Evolutionary conservation across 2,113 vertebrate genomes (phyloP).

Genomic region (Chaetops frenatus): DNA sequence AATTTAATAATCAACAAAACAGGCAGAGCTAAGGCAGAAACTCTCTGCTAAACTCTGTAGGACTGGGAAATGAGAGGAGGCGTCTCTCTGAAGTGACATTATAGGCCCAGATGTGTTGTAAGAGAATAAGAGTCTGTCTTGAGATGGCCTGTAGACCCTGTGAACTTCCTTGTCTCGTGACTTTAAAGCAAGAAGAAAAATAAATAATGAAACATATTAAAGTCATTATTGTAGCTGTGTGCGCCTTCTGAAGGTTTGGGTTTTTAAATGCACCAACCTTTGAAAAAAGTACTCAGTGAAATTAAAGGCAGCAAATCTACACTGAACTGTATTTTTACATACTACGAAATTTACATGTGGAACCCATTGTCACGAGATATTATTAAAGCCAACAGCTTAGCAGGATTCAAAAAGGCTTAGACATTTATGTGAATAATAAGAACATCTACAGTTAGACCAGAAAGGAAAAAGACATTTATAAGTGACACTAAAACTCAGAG

Average conservation of each 20-base stretch:
- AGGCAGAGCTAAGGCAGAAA: conserved; percentile 31
- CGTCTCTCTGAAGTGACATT: conserved; percentile 52
- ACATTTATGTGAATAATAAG: conserved; percentile 48
- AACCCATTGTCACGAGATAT: conserved; percentile 42
- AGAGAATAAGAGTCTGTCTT: conserved; percentile 31
- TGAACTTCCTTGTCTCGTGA: conserved; percentile 44
- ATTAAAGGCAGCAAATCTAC: conserved; percentile 43
- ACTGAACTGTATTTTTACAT: conserved; percentile 2
- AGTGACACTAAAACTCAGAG: not conserved
- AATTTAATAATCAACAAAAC: conserved; percentile 53
- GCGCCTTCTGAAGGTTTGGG: not conserved
- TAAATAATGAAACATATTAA: conserved; percentile 53
- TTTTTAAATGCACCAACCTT: not conserved
- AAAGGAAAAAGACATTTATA: conserved; percentile 36
- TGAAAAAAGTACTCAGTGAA: conserved; percentile 9
- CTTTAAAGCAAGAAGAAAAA: conserved; percentile 50
- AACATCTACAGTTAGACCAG: conserved; percentile 21
- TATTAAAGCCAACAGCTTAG: conserved; percentile 45
- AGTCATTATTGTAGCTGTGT: conserved; percentile 18
- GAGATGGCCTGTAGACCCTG: conserved; percentile 27
- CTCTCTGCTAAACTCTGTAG: not conserved
- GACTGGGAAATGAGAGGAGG: conserved; percentile 22
- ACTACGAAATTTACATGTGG: conserved; percentile 52
- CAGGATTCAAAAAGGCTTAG: conserved; percentile 39
- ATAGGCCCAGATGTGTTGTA: conserved; percentile 46